Evolutionary conservation across 1,140 invertebrate species (phyloP).

Genomic region (Rhynchophorus ferrugineus): DNA sequence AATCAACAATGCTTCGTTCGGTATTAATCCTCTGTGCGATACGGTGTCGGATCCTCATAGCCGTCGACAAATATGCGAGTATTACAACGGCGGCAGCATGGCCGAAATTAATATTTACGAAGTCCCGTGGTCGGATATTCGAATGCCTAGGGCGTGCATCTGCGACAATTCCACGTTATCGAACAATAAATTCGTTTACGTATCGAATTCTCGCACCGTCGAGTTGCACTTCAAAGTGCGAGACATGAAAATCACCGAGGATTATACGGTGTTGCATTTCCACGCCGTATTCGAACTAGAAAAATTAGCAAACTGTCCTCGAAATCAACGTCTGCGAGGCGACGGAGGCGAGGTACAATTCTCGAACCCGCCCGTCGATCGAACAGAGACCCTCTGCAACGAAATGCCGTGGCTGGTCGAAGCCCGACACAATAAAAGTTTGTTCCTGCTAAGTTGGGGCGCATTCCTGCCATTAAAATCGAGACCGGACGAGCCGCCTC

Average conservation of each 20-base stretch:
- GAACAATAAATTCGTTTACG: constrained; percentile 51
- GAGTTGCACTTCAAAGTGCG: constrained; percentile 57
- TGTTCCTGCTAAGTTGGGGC: constrained; percentile 70
- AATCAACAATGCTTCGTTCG: constrained; percentile 64
- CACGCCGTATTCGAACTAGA: constrained; percentile 60
- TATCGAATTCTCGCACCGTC: constrained; percentile 53
- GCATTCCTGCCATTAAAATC: constrained; percentile 47
- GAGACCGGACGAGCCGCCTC: constrained; percentile 47
- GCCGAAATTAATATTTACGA: constrained; percentile 55
- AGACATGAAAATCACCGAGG: constrained; percentile 58
- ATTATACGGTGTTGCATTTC: constrained; percentile 62
- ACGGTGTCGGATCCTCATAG: constrained; percentile 66
- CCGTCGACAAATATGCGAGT: constrained; percentile 43
- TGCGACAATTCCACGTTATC: constrained; percentile 58
- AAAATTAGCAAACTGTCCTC: constrained; percentile 54
- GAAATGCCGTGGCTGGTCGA: constrained; percentile 67
- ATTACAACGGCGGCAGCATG: constrained; percentile 47
- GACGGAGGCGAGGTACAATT: constrained; percentile 55
- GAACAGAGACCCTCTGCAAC: constrained; percentile 58
- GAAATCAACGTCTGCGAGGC: constrained; percentile 54
- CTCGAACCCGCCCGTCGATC: constrained; percentile 50
- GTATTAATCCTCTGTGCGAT: constrained; percentile 53
- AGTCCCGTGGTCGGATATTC: constrained; percentile 56
- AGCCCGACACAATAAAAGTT: constrained; percentile 62
- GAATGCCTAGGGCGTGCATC: constrained; percentile 56